Evolutionary conservation across 2,888 invertebrate species (phyloP).

Genomic region (Graphium colonna): DNA sequence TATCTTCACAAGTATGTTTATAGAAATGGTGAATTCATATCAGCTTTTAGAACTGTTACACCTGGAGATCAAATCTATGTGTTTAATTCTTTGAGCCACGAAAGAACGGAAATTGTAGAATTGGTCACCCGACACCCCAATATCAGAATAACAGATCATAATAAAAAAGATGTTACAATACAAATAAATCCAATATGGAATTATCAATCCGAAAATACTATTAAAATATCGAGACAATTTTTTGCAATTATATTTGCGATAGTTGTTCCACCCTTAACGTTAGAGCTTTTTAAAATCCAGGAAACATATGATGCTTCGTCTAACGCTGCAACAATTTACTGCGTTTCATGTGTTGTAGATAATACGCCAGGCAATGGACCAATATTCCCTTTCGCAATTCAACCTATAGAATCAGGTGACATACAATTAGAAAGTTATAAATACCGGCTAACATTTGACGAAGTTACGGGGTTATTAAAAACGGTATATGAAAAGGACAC

Average conservation of each 20-base stretch:
- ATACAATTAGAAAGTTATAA: constrained; percentile 91
- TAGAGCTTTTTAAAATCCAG: constrained; percentile 83
- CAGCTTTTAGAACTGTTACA: constrained; percentile 67
- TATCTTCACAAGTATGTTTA: constrained; percentile 63
- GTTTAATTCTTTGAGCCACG: constrained; percentile 91
- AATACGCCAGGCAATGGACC: constrained; percentile 32
- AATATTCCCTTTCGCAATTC: constrained; percentile 65
- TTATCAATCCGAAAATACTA: constrained; percentile 44
- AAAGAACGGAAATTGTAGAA: constrained; percentile 88
- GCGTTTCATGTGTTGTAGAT: constrained; percentile 50
- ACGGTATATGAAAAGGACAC: constrained; percentile 83
- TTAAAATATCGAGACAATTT: constrained; percentile 61
- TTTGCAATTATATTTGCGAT: constrained; percentile 86
- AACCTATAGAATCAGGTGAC: constrained; percentile 86
- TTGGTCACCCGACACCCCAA: constrained; percentile 84
- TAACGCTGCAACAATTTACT: constrained; percentile 60
- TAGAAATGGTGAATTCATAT: constrained; percentile 62
- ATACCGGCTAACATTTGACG: constrained; percentile 89
- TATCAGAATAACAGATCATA: constrained; percentile 85
- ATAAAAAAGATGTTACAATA: constrained; percentile 73
- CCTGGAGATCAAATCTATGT: constrained; percentile 84
- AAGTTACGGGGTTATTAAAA: constrained; percentile 88
- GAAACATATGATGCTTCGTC: constrained; percentile 47
- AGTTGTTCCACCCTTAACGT: constrained; percentile 86
- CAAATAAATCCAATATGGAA: constrained; percentile 69